Conservation (phyloP, 2,888 invertebrate species). For the Diloba caeruleocephala region DNA sequence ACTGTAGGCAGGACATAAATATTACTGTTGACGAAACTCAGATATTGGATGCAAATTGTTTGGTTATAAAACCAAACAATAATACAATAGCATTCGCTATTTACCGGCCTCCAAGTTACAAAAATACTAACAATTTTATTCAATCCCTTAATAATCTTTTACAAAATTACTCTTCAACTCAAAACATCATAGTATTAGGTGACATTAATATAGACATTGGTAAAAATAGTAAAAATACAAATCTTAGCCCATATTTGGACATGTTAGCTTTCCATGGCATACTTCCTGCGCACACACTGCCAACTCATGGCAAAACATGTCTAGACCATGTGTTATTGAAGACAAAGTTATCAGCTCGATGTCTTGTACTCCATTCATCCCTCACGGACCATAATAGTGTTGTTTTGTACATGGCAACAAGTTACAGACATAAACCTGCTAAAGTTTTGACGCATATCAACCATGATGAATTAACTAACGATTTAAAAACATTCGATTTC, state of each 20-base stretch:
- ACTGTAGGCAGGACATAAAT: background rate
- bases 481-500: slow-evolving; percentile 2
- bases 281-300: slow-evolving; percentile 9
- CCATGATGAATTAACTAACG: background rate
- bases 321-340: slow-evolving; percentile 9
- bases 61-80: slow-evolving; percentile 2
- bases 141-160: background rate
- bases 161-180: slow-evolving; percentile 1
- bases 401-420: slow-evolving; percentile 1
- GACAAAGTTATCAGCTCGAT: slow-evolving; percentile 2
- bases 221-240: background rate
- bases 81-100: slow-evolving; percentile 9
- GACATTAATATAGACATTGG: slow-evolving; percentile 6
- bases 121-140: slow-evolving; percentile 3
- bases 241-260: slow-evolving; percentile 6
- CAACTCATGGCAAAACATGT: slow-evolving; percentile 12
- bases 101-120: slow-evolving; percentile 6
- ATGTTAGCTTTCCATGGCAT: slow-evolving; percentile 15
- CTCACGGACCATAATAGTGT: slow-evolving; percentile 11
- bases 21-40: slow-evolving; percentile 1
- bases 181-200: slow-evolving; percentile 2
- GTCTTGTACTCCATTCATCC: slow-evolving; percentile 8
- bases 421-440: slow-evolving; percentile 1
- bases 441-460: background rate
- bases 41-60: slow-evolving; percentile 6